Base-by-base conservation (phyloP, 2,797 vertebrate species). In the Aphelocoma californica region DNA sequence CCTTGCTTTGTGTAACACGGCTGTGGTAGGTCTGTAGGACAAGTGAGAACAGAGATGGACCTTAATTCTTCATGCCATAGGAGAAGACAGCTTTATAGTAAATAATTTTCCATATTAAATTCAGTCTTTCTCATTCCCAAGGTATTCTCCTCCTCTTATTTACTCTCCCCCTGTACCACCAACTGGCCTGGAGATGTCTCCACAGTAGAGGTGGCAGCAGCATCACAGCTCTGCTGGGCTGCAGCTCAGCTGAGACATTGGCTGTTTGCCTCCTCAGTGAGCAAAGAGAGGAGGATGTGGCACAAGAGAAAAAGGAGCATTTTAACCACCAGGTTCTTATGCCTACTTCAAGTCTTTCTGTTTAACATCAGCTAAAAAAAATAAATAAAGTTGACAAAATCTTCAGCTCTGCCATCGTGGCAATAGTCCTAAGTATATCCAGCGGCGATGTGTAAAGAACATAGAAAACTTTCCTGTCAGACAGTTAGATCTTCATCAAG, bases 111-210 rank as follows among this genome's bases (percentile, higher is more conserved):
- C 4, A 17, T 25, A 86, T 97, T 95, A 47, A 98, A 72, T 66
- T 97, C 97, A 24, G 97, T 98, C 92, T 99, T 98, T 82, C 97
- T 97, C 19, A 99, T 94, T 94, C 98, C 97, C 32, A 99, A 97
- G 62, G 84, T 96, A 58, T 98, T 98, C 89, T 99, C 98, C 32
- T 99, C 98, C n/a, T 99, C 98, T 80, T 99, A 98, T 86, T 99
- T 97, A n/a, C 97, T 97, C 64, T 98, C 98, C 19, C 98, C 97
- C 98, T 99, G 44, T 69, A 12, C 10, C 3, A 4, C 23, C 14
- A 57, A 3, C 23, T 50, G 71, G 2, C 14, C 24, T 77, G 60
- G n/a, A 15, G 25, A 34, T 26, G 7, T 47, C 56, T 65, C 25
- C 47, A 56, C 8, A 28, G 24, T 15, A 54, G 36, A 44, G 36